These are phyloP conservation scores for Salvator merianae DNA, from an alignment of 2,113 vertebrate species.

Conservation along the genomic window DNA sequence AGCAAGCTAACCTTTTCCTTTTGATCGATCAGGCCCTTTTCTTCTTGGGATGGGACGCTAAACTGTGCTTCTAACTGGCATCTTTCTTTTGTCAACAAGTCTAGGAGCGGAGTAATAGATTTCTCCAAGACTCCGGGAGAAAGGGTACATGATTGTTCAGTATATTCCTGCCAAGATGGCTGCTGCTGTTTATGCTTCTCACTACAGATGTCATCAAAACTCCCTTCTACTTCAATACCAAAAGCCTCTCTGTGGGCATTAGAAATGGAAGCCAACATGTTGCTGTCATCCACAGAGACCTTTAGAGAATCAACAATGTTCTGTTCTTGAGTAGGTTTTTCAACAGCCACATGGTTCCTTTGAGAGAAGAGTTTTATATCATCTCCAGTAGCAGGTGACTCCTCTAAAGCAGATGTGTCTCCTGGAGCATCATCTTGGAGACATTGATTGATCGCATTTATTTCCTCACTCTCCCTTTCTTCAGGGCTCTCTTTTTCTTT, in stretches of 20 bases:
- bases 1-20: conserved; percentile 76
- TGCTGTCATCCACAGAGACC: conserved; percentile 53
- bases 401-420: conserved; percentile 44
- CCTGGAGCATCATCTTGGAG: conserved; percentile 61
- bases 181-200: conserved; percentile 70
- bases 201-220: conserved; percentile 63
- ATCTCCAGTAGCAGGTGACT: conserved; percentile 47
- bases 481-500: conserved; percentile 53
- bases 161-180: conserved; percentile 61
- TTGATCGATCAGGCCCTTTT: conserved; percentile 63
- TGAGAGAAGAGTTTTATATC: conserved; percentile 41
- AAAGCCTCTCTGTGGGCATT: conserved; percentile 47
- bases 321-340: conserved; percentile 45
- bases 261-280: conserved; percentile 45
- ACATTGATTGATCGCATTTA: conserved; percentile 38
- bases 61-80: conserved; percentile 74
- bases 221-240: conserved; percentile 41
- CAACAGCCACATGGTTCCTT: conserved; percentile 33
- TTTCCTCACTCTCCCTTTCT: conserved; percentile 56
- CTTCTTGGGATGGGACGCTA: conserved; percentile 59
- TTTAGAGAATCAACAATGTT: conserved; percentile 62
- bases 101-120: conserved; percentile 75
- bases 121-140: conserved; percentile 59
- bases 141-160: conserved; percentile 64
- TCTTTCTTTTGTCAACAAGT: conserved; percentile 79